Percentiles rank a stretch among this genome's conserved stretches.
Evolutionary conservation across 1,140 invertebrate genomes (phyloP).

Genomic region (Philopotamus ludificatus): DNA sequence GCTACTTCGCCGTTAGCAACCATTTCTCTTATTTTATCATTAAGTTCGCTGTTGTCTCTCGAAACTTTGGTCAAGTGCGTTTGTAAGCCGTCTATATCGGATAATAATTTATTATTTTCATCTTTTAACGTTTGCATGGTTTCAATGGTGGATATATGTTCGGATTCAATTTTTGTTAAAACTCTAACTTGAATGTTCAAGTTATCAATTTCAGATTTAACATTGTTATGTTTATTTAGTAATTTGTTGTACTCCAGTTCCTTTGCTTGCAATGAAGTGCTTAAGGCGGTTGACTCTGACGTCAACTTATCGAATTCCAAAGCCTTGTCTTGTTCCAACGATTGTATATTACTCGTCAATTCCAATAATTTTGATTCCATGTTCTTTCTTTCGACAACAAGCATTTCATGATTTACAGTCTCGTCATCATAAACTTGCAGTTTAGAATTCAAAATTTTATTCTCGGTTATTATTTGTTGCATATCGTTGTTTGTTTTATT

Average conservation of each 20-base stretch:
- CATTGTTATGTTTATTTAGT: conserved; percentile 11
- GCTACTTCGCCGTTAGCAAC: conserved; percentile 43
- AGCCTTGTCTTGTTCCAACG: too few species aligned
- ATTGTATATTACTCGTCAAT: conserved; percentile 23
- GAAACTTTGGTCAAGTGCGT: conserved; percentile 53
- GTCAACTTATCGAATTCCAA: too few species aligned
- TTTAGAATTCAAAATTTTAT: conserved; percentile 33
- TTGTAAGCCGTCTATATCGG: conserved; percentile 54
- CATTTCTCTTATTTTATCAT: conserved; percentile 52
- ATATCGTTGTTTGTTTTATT: conserved; percentile 20
- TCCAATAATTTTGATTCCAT: conserved; percentile 33
- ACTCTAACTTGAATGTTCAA: conserved; percentile 37
- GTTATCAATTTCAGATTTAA: conserved; percentile 34
- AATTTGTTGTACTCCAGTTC: too few species aligned
- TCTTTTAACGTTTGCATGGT: conserved; percentile 47
- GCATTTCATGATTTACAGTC: conserved; percentile 21
- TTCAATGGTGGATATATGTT: conserved; percentile 31
- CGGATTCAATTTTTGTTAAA: conserved; percentile 37
- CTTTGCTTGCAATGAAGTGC: too few species aligned
- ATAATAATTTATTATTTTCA: conserved; percentile 51
- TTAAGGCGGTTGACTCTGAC: too few species aligned
- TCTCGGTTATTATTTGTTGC: conserved; percentile 34
- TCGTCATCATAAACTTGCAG: conserved; percentile 39
- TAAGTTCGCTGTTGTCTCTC: conserved; percentile 53
- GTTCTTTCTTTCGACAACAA: conserved; percentile 41